Evolutionary conservation across 2,888 invertebrate species (phyloP).

Genomic region (Brachyptera risi): DNA sequence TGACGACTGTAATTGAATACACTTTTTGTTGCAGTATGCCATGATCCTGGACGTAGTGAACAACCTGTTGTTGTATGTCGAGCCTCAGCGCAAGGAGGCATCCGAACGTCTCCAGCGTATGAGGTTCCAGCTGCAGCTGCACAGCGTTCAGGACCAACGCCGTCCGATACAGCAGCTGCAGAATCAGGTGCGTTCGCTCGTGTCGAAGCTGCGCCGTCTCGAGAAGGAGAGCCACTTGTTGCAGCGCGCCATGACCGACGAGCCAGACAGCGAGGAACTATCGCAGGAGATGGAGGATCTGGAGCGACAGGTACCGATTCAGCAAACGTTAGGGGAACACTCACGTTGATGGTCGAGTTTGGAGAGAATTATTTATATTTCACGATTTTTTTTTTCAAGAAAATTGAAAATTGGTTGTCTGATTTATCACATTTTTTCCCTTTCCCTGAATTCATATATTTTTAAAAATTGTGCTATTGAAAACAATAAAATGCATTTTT

Average conservation of each 20-base stretch:
- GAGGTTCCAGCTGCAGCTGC: slow-evolving; percentile 90
- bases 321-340: too few relatives aligned
- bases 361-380: too few relatives aligned
- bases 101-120: slow-evolving; percentile 84
- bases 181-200: slow-evolving; percentile 57
- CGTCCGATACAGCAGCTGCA: slow-evolving; percentile 89
- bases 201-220: slow-evolving; percentile 76
- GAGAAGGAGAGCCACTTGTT: slow-evolving; percentile 88
- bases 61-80: slow-evolving; percentile 92
- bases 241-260: slow-evolving; percentile 72
- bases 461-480: too few relatives aligned
- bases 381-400: too few relatives aligned
- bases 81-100: slow-evolving; percentile 90
- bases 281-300: slow-evolving; percentile 66
- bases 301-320: slow-evolving; percentile 68
- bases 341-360: too few relatives aligned
- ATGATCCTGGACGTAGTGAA: slow-evolving; percentile 98
- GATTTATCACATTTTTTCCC: too few relatives aligned
- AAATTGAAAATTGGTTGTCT: too few relatives aligned
- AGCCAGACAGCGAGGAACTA: slow-evolving; percentile 41
- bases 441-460: too few relatives aligned
- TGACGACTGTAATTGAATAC: too few relatives aligned
- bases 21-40: slow-evolving; percentile 65
- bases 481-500: too few relatives aligned
- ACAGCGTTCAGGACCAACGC: slow-evolving; percentile 86